Base-by-base conservation (phyloP, 2,797 vertebrate species). In the Synaphobranchus kaupii region DNA sequence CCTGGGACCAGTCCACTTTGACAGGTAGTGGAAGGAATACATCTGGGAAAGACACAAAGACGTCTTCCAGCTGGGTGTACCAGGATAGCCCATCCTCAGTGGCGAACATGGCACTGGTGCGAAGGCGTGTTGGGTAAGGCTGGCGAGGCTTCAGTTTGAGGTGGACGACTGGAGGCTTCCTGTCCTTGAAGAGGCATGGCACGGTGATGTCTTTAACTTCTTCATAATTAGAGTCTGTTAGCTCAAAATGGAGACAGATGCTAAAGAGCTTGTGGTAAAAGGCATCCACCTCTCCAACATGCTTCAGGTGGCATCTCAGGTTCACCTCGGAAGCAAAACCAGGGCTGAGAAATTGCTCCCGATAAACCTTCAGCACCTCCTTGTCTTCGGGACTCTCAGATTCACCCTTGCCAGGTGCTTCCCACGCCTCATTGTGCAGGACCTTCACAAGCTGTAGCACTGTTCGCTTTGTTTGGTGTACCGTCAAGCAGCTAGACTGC, bases 211-310 rank as follows among this genome's bases (percentile, higher is more conserved):
- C 94, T 0, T 44, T 73, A 86, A 97, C 89, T 0, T 95, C 92
- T 4, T 94, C 94, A 0, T 96, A 98, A 90, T 96, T 89, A 0
- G 88, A 87, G 56, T 95, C 93, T 0, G 93, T 93, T 25, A 95
- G 91, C 0, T 76, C 89, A 90, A 98, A 97, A 87, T 97, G 97
- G 63, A 98, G 92, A 86, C 92, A 93, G 88, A 98, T 92, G 12
- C 96, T 97, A 87, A 96, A 97, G 22, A 97, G 93, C 85, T 94
- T 92, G 0, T 95, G 89, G 0, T 96, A 96, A 10, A 88, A 88
- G 0, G 93, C 39, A 78, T 93, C 89, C 0, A 60, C 8, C 0
- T 87, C 85, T 0, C 89, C 68, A 0, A 22, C 47, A 52, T 95
- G 94, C 83, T 83, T 87, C 89, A 97, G 92, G 50, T 88, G 91